Evolutionary conservation across 64 coral and sea anemone species (phyloP), one percentile per base, ranked within the genome.

Genomic region (Catalaphyllia jardinei): DNA sequence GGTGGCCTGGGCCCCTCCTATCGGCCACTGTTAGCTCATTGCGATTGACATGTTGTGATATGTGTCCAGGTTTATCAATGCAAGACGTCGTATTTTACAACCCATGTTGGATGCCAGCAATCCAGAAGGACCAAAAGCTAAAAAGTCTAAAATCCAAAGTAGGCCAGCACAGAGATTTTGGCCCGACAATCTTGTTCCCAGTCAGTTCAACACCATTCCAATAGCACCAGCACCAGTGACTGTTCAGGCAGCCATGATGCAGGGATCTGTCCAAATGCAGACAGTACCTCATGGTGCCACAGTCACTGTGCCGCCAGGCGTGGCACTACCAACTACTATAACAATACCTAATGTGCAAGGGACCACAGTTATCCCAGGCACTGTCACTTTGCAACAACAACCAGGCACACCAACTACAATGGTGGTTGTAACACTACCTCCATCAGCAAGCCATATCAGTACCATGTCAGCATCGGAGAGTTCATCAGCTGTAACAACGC

Each of bases 71-170:
- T 97, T 97, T 62, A 97, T 97, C 11, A 97, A 97, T 96, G 95
- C 95, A 72, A 89, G 95, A 46, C 73, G 95, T 22, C 87, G 95
- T 27, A 97, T 97, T 74, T 73, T 97, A 64, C 95, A 97, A 75
- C 95, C 95, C 52, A 97, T 97, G 92, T 78, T 97, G 55, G 95
- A 97, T 93, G 95, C 95, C 11, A 91, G 95, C 52, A 97, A 97
- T 76, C 95, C 95, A 6, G 95, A 97, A 42, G 88, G 90, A 73
- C 88, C 91, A 13, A 97, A 97, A 42, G 88, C 95, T 10, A 97
- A 97, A 78, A 97, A 97, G 71, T 93, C 95, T 11, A 97, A 97
- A 54, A 93, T 97, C 52, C 95, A 97, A 83, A 97, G 83, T 83
- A 81, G 95, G 30, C 95, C 95, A 52, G 95, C 95, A 50, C 95